These are phyloP conservation scores for Glaucidium brasilianum DNA, from an alignment of 2,113 vertebrate species.

Conservation along the genomic window DNA sequence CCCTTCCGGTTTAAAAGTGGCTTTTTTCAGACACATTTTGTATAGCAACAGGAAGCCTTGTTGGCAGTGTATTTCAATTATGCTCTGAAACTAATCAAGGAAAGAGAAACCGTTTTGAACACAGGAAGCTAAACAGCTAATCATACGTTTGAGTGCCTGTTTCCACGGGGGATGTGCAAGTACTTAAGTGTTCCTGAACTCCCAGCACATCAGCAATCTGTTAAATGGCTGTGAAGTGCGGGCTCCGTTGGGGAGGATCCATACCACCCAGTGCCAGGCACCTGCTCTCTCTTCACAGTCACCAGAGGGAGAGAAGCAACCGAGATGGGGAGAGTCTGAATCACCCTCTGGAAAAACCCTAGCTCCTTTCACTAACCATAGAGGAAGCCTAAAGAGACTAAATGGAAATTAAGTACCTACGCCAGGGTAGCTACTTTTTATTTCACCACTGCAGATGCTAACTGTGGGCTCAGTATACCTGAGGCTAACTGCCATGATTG, in stretches of 20 bases:
- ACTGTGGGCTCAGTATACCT: neutral
- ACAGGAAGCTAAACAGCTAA: neutral
- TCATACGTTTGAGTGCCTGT: neutral
- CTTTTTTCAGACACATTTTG: neutral
- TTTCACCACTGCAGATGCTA: neutral
- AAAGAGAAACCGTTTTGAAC: neutral
- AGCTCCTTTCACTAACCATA: rapidly evolving
- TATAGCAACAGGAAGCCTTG: neutral
- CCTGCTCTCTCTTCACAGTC: neutral
- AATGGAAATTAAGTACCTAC: neutral
- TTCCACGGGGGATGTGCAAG: neutral
- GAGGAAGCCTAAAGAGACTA: neutral
- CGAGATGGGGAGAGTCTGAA: no score
- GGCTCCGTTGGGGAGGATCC: neutral
- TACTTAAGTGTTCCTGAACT: neutral
- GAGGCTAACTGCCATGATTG: neutral
- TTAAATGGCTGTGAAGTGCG: neutral
- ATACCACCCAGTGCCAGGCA: rapidly evolving
- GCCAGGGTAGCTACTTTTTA: neutral
- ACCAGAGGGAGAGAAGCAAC: neutral
- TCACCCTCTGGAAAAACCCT: neutral
- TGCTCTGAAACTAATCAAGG: neutral
- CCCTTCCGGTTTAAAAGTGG: neutral
- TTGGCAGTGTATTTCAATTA: neutral
- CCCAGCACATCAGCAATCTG: neutral